phyloP scores from a whole-genome alignment of 2,113 vertebrate species.

The Excalfactoria chinensis region DNA sequence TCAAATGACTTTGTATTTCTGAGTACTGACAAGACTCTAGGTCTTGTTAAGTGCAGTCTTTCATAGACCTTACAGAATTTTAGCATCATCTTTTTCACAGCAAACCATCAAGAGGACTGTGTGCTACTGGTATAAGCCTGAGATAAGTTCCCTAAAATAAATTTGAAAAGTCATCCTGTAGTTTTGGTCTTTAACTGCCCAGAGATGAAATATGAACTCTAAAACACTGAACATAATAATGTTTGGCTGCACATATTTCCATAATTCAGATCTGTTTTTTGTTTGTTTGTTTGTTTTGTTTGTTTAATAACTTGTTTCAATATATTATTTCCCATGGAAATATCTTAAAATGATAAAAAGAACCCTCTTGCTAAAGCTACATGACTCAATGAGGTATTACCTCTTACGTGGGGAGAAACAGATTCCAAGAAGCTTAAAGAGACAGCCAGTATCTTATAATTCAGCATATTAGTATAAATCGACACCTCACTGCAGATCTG shows the following conservation, averaged over 20 bases:
- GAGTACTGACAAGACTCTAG: neutral
- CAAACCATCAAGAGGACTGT: neutral
- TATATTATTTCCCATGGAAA: neutral
- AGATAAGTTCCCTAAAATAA: neutral
- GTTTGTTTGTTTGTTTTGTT: too few relatives aligned
- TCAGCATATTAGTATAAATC: neutral
- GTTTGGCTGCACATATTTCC: neutral
- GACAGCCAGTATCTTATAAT: neutral
- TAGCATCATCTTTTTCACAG: neutral
- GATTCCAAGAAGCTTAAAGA: neutral
- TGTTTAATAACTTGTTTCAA: neutral
- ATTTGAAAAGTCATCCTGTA: neutral
- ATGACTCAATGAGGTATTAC: neutral
- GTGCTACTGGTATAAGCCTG: neutral
- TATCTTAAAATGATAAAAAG: neutral
- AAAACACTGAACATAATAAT: accelerated
- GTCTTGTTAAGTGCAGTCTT: neutral
- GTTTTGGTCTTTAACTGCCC: neutral
- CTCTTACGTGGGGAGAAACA: neutral
- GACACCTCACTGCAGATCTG: neutral
- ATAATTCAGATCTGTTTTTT: neutral
- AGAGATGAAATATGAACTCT: neutral
- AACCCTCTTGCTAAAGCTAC: neutral
- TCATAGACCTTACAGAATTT: neutral
- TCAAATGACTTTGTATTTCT: neutral